Base-by-base conservation (phyloP, 1,140 invertebrate genomes). In the Cyphomyrmex costatus region DNA sequence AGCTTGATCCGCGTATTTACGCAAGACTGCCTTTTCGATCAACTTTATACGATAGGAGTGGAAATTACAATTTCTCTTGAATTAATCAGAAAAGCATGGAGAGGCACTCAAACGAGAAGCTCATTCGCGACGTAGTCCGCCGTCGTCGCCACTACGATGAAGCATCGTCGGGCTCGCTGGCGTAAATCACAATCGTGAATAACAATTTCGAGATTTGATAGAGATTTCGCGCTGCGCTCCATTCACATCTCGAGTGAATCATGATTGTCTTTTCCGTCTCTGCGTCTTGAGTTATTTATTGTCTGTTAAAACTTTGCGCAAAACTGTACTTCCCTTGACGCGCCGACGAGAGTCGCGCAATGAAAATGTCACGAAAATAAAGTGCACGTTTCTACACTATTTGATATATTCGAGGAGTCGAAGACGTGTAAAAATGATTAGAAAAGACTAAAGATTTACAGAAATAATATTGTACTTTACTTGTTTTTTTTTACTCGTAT, bases 201-300 rank as follows among this genome's bases (percentile, higher is more conserved):
- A 83, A 83, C 68, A 83, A 74, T 83, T 83, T 83, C 79, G 68
- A 82, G 53, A 73, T 82, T 58, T 53, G 66, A 83, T 73, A 60
- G 68, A 68, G 65, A 68, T 82, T 24, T 73, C 36, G 46, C 46
- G 14, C 46, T 3, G 27, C 36, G 42, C 36, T 16, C 19, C 36
- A 74, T 83, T 83, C 79, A 60, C 68, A 60, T 74, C 66, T 60
- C 68, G 53, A 74, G 27, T 83, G 79, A 83, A 83, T 83, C 79
- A 74, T 53, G 79, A 82, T 82, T 53, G 68, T 74, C 68, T 74
- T 16, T 74, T 74, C 79, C 53, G 24, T 74, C 42, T 33, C 51
- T 14, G 24, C 27, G 51, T 70, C 27, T 58, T 60, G 79, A 73
- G 79, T 83, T 74, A 83, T 83, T 83, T 83, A 83, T 83, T 49